phyloP scores from a whole-genome alignment of 2,113 vertebrate genomes.

The Mesoclemmys tuberculata region DNA sequence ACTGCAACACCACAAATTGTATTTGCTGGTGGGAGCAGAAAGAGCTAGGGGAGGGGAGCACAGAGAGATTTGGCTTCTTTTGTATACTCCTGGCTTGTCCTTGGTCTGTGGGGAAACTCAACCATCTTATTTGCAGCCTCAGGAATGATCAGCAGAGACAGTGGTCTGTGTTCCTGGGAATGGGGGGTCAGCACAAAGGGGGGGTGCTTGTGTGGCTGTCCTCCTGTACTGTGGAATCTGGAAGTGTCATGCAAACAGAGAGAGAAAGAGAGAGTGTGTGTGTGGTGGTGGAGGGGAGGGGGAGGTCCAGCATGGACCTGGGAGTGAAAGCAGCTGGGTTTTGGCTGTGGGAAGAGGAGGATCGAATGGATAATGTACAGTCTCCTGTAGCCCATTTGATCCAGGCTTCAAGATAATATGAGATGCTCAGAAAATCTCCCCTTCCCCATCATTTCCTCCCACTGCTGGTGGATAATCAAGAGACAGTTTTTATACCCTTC shows the following conservation, averaged over 20 bases:
- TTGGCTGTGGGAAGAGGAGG: neutral
- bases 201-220: neutral
- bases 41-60: neutral
- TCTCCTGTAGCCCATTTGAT: neutral
- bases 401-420: conserved; percentile 13
- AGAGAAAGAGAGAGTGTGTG: neutral
- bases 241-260: neutral
- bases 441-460: neutral
- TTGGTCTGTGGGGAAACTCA: neutral
- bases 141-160: neutral
- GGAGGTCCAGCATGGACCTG: neutral
- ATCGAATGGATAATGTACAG: neutral
- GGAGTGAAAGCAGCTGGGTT: neutral
- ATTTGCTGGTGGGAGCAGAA: neutral
- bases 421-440: conserved; percentile 4
- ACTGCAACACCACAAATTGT: neutral
- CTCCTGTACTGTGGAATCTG: neutral
- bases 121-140: neutral
- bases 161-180: neutral
- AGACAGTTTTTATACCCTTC: conserved; percentile 41
- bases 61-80: neutral
- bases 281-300: neutral
- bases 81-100: neutral
- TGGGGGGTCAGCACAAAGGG: neutral
- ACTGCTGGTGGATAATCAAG: conserved; percentile 50